Percentiles rank a stretch among this genome's conserved stretches.
These are phyloP conservation scores for Vidua chalybeata DNA, from an alignment of 2,113 vertebrate genomes.

Conservation along the genomic window DNA sequence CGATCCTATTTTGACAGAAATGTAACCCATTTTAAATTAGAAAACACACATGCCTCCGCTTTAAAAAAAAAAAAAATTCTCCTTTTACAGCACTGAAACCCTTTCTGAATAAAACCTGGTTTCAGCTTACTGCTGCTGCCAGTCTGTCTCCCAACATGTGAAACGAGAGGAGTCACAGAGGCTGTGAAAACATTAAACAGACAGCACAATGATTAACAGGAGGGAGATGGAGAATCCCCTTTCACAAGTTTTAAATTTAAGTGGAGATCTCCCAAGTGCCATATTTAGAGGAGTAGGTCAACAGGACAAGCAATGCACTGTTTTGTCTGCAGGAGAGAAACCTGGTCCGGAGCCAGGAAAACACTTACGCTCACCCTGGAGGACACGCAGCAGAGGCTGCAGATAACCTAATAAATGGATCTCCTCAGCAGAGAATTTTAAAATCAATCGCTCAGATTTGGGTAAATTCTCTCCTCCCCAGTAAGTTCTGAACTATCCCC, in stretches of 20 bases:
- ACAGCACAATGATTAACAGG: slow-evolving; percentile 69
- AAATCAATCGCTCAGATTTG: background rate
- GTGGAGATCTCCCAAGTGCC: slow-evolving; percentile 4
- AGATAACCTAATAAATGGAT: background rate
- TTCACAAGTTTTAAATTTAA: slow-evolving; percentile 52
- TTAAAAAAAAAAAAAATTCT: background rate
- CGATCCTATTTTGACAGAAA: slow-evolving; percentile 74
- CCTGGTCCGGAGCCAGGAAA: background rate
- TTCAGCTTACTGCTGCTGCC: slow-evolving; percentile 83
- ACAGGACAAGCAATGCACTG: background rate
- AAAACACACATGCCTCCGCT: slow-evolving; percentile 56
- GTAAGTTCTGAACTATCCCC: too few relatives aligned
- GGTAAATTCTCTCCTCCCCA: background rate
- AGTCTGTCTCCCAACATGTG: slow-evolving; percentile 76
- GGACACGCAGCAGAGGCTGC: background rate
- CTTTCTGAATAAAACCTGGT: slow-evolving; percentile 66
- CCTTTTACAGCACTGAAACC: slow-evolving; percentile 16
- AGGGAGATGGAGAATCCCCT: background rate
- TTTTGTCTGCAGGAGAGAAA: slow-evolving; percentile 30
- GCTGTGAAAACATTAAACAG: slow-evolving; percentile 79
- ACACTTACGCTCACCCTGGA: background rate
- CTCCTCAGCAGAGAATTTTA: background rate
- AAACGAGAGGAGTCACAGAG: slow-evolving; percentile 73
- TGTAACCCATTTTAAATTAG: slow-evolving; percentile 76
- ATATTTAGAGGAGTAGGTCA: slow-evolving; percentile 45